Conservation (phyloP, 2,113 vertebrate genomes). For the Oreochromis niloticus region DNA sequence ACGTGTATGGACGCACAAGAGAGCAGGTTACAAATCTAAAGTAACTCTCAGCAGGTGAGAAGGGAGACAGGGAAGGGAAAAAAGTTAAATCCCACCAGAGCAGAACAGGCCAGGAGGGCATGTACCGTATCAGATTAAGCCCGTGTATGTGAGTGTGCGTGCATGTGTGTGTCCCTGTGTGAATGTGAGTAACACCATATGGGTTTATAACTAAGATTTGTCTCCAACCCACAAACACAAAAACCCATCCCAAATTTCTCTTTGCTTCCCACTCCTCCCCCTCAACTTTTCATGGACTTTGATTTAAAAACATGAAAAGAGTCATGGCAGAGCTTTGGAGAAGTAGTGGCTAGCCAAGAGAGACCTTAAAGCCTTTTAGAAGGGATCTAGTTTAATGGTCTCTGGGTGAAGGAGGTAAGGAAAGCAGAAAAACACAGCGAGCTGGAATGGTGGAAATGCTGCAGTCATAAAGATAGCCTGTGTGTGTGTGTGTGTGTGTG, state of each 20-base stretch:
- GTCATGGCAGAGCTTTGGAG: constrained; percentile 47
- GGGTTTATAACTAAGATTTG: constrained; percentile 35
- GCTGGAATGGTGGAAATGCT: constrained; percentile 45
- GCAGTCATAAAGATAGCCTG: constrained; percentile 48
- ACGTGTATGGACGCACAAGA: neutral
- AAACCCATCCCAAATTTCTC: constrained; percentile 31
- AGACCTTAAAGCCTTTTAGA: constrained; percentile 60
- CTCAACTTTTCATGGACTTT: constrained; percentile 46
- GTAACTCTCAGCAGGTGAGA: constrained; percentile 53
- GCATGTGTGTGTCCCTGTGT: neutral
- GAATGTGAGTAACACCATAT: constrained; percentile 6
- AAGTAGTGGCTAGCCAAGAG: constrained; percentile 41
- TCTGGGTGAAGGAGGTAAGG: constrained; percentile 48
- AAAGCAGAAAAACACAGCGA: constrained; percentile 6
- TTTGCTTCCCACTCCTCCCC: neutral
- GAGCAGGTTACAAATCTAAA: constrained; percentile 34
- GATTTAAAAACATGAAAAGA: constrained; percentile 61
- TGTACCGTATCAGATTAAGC: constrained; percentile 51
- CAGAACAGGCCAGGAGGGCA: constrained; percentile 44
- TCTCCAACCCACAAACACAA: constrained; percentile 51
- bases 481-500: neutral
- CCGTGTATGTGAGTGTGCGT: neutral
- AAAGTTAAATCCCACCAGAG: constrained; percentile 35
- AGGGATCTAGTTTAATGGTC: constrained; percentile 63
- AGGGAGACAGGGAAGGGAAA: constrained; percentile 17